phyloP scores from a whole-genome alignment of 2,888 invertebrate genomes.

The Geophilus truncorum region DNA sequence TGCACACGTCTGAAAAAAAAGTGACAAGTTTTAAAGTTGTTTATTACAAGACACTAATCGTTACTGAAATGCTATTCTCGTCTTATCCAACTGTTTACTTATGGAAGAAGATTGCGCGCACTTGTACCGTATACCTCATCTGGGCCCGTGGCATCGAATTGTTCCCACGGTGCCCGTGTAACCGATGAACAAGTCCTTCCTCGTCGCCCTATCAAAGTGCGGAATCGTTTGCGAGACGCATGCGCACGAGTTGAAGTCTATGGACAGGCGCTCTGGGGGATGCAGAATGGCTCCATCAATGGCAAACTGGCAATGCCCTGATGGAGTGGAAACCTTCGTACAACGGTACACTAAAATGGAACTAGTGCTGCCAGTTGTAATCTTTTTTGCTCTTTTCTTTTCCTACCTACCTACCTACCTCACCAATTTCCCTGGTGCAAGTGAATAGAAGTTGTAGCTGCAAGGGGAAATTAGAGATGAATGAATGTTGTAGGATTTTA shows the following conservation, averaged over 20 bases:
- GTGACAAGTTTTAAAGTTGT: neutral
- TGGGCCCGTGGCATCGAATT: neutral
- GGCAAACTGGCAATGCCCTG: neutral
- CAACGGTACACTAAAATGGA: neutral
- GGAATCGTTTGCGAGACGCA: neutral
- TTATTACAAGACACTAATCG: neutral
- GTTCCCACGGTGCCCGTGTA: neutral
- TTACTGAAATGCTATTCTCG: neutral
- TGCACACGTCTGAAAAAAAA: neutral
- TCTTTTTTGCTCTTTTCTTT: neutral
- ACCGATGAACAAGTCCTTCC: neutral
- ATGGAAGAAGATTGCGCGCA: neutral
- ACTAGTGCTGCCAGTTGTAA: neutral
- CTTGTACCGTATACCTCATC: neutral
- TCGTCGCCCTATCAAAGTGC: conserved; percentile 5
- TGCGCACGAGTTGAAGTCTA: neutral
- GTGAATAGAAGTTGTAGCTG: too few relatives aligned
- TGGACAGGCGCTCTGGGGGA: conserved; percentile 4
- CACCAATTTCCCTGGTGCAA: too few relatives aligned
- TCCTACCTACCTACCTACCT: too few relatives aligned
- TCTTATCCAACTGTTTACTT: conserved; percentile 3
- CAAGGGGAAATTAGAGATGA: too few relatives aligned
- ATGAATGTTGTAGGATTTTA: too few relatives aligned
- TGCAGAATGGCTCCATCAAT: neutral
- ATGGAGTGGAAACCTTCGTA: neutral